Evolutionary conservation across 2,797 vertebrate genomes (phyloP).

Genomic region (Neostethus bicornis): DNA sequence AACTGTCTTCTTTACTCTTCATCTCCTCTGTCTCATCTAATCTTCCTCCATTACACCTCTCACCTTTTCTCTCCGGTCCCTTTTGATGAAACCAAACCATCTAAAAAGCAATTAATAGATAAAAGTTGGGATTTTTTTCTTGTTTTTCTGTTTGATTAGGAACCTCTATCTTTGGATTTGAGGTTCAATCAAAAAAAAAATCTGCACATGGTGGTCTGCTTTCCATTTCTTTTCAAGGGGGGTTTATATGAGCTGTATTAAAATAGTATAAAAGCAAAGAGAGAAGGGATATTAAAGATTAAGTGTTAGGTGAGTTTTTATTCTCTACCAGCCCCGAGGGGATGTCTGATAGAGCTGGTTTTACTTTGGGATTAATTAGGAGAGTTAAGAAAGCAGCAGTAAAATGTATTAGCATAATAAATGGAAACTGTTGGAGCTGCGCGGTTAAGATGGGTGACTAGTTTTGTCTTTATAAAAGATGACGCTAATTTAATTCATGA

Average conservation of each 20-base stretch:
- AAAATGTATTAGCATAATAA: constrained; percentile 64
- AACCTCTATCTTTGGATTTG: constrained; percentile 45
- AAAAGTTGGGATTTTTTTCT: constrained; percentile 35
- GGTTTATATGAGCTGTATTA: too few species aligned
- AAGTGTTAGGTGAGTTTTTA: constrained; percentile 15
- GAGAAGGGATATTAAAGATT: constrained; percentile 9
- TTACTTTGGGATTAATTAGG: constrained; percentile 63
- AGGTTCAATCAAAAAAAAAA: constrained; percentile 19
- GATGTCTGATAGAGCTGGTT: constrained; percentile 62
- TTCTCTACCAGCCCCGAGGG: constrained; percentile 46
- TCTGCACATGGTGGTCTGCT: constrained; percentile 21
- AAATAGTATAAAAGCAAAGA: constrained; percentile 46
- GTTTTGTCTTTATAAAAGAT: constrained; percentile 35
- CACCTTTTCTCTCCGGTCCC: constrained; percentile 17
- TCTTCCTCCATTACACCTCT: constrained; percentile 11
- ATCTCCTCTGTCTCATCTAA: constrained; percentile 17
- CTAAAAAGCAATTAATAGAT: constrained; percentile 40
- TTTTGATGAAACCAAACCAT: constrained; percentile 39
- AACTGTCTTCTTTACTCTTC: constrained; percentile 55
- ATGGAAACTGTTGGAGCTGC: constrained; percentile 53
- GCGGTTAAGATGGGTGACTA: constrained; percentile 38
- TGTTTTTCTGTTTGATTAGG: constrained; percentile 31
- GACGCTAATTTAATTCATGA: constrained; percentile 71
- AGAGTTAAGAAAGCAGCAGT: constrained; percentile 43
- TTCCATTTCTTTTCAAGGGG: constrained; percentile 13